These are phyloP conservation scores for Eristalinus sepulchralis DNA, from an alignment of 2,888 invertebrate species.

Conservation along the genomic window DNA sequence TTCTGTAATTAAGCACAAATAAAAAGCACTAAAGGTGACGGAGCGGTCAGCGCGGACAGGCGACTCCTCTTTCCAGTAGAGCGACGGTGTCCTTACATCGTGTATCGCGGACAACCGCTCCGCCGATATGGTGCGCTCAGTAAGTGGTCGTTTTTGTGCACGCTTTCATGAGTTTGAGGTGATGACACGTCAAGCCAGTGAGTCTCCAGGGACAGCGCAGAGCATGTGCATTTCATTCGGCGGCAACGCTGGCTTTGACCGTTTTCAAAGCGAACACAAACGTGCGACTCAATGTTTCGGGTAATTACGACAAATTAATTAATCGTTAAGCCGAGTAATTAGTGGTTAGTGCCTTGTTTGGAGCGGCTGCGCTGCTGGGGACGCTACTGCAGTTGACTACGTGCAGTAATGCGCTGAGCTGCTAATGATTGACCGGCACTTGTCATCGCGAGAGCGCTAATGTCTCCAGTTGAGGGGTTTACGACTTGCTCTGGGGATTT, in stretches of 20 bases:
- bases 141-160: conserved; percentile 1
- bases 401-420: neutral
- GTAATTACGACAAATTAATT: conserved; percentile 68
- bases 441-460: neutral
- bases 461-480: conserved; percentile 4
- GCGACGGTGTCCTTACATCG: conserved; percentile 18
- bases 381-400: conserved; percentile 16
- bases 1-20: conserved; percentile 54
- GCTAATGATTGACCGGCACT: neutral
- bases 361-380: conserved; percentile 4
- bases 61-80: neutral
- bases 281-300: conserved; percentile 42
- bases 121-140: conserved; percentile 49
- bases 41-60: neutral
- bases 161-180: conserved; percentile 1
- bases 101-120: conserved; percentile 35
- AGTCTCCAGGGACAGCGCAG: conserved; percentile 34
- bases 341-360: conserved; percentile 51
- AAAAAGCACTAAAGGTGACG: conserved; percentile 33
- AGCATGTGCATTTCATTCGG: neutral
- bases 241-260: conserved; percentile 10
- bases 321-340: conserved; percentile 63
- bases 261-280: conserved; percentile 13
- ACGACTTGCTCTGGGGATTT: conserved; percentile 18
- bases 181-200: conserved; percentile 15